phyloP scores from a whole-genome alignment of 64 coral and sea anemone genomes.

The Orbicella faveolata region DNA sequence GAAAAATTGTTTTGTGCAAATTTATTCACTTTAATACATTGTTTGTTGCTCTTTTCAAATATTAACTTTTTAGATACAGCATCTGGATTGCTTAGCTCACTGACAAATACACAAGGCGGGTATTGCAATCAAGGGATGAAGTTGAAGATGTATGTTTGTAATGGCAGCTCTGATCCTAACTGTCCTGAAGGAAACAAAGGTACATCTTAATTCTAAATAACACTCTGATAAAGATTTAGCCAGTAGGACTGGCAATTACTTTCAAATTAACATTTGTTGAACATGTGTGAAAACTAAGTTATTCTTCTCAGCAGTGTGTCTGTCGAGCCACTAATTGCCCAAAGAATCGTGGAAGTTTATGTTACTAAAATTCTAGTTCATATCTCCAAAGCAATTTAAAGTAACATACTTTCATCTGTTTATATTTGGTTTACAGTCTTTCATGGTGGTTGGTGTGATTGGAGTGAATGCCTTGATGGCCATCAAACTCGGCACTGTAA shows the following conservation, averaged over 20 bases:
- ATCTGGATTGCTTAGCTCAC: conserved; percentile 13
- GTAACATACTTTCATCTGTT: background rate
- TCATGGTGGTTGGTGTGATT: conserved; percentile 60
- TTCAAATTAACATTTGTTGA: too few species aligned
- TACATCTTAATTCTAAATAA: background rate
- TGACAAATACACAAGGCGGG: conserved; percentile 22
- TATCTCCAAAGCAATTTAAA: too few species aligned
- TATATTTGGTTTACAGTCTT: conserved; percentile 13
- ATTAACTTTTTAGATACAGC: conserved; percentile 47
- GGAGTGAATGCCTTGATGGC: conserved; percentile 37
- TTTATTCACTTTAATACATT: too few species aligned
- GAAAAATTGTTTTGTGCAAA: too few species aligned
- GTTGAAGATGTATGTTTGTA: conserved; percentile 68
- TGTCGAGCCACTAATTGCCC: too few species aligned
- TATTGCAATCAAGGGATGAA: conserved; percentile 41
- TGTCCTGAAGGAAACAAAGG: conserved; percentile 50
- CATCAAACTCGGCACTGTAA: conserved; percentile 43
- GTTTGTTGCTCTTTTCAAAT: background rate
- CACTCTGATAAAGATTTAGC: too few species aligned
- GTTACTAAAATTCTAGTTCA: too few species aligned
- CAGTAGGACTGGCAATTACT: too few species aligned
- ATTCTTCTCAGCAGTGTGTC: too few species aligned
- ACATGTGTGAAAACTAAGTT: too few species aligned
- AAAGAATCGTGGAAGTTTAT: too few species aligned
- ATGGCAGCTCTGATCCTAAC: background rate